Evolutionary conservation across 2,888 invertebrate genomes (phyloP).

Genomic region (Eupithecia centaureata): DNA sequence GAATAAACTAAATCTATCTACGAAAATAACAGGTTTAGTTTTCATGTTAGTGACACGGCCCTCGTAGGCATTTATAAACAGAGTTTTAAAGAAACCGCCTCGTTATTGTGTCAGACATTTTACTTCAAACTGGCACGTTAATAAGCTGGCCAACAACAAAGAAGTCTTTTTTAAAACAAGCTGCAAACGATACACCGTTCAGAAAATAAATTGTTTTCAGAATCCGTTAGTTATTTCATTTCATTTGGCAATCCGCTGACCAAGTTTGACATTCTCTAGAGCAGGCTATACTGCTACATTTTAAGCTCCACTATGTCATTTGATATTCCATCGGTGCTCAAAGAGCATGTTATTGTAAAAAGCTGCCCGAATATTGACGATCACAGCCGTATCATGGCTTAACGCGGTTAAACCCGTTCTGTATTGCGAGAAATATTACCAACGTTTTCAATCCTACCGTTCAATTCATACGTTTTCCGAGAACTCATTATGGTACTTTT

Average conservation of each 20-base stretch:
- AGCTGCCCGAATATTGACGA: background rate
- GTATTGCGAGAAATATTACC: background rate
- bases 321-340: background rate
- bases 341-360: background rate
- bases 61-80: too few relatives aligned
- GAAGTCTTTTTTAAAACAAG: too few relatives aligned
- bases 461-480: background rate
- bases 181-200: too few relatives aligned
- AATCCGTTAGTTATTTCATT: background rate
- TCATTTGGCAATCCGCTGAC: background rate
- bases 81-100: too few relatives aligned
- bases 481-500: background rate
- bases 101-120: background rate
- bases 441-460: background rate
- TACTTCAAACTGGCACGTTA: background rate
- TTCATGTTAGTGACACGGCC: too few relatives aligned
- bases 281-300: background rate
- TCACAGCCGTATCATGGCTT: background rate
- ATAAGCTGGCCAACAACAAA: background rate
- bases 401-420: background rate
- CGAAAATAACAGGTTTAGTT: too few relatives aligned
- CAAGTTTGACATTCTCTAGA: background rate
- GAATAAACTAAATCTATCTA: too few relatives aligned
- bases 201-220: too few relatives aligned
- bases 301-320: background rate